phyloP scores from a whole-genome alignment of 1,140 invertebrate genomes.

The Dufourea novaeangliae region DNA sequence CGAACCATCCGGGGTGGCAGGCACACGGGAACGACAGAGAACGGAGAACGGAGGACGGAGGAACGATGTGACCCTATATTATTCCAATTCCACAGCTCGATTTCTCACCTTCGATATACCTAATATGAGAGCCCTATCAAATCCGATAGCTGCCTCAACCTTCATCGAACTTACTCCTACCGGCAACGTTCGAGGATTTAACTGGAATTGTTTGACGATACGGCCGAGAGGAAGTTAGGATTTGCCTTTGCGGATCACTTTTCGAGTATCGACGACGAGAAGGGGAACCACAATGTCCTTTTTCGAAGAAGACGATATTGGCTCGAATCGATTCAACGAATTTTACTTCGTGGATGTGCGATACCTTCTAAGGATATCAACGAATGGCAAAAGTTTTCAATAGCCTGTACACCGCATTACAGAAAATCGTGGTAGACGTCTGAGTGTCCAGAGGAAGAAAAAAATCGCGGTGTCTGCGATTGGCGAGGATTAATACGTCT shows the following conservation, averaged over 20 bases:
- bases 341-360: too few species aligned
- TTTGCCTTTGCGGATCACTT: not conserved
- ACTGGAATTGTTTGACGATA: slow-evolving; percentile 21
- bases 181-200: not conserved
- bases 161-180: not conserved
- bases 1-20: not conserved
- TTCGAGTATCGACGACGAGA: not conserved
- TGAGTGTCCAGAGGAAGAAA: not conserved
- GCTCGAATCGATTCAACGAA: too few species aligned
- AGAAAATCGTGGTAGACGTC: too few species aligned
- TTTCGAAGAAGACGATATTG: too few species aligned
- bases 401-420: not conserved
- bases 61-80: slow-evolving; percentile 26
- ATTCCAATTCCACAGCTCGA: slow-evolving; percentile 46
- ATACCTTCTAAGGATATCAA: too few species aligned
- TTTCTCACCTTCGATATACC: slow-evolving; percentile 13
- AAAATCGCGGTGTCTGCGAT: not conserved
- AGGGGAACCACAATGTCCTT: too few species aligned
- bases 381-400: too few species aligned
- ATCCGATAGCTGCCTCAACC: slow-evolving; percentile 1
- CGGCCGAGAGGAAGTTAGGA: slow-evolving; percentile 10
- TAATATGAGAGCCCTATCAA: slow-evolving; percentile 4
- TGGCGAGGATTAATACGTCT: not conserved
- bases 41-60: not conserved
- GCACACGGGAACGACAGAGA: not conserved